Base-by-base conservation (phyloP, 2,113 vertebrate genomes). In the Isurus oxyrinchus region DNA sequence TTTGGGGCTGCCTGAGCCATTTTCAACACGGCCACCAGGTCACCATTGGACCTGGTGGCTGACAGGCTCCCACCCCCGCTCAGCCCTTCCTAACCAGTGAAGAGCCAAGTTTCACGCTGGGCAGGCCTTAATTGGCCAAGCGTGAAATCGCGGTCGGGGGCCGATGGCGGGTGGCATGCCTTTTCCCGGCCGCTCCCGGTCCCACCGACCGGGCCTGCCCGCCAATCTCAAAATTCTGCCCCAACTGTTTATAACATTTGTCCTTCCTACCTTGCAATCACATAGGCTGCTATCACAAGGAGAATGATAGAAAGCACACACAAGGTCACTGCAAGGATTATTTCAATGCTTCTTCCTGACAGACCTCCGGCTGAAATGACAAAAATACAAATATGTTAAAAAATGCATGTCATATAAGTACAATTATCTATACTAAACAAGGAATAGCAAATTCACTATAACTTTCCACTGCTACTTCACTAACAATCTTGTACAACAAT, bases 291-390 rank as follows among this genome's bases (percentile, higher is more conserved):
- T 96, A 98, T 97, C 97, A 99, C 98, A 96, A 99, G 97, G 96
- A 99, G 97, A 97, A 99, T 97, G 19, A 98, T 97, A 96, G 99
- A 98, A 96, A 99, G 98, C 97, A 99, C 98, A 76, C 99, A 99
- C 90, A 99, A 97, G 88, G 99, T 98, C 96, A 99, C 98, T 21
- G 99, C 98, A 93, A 99, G 98, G 94, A 99, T 99, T 97, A 99
- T 99, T 98, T 99, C 99, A 94, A 99, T 98, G 55, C 98, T 98
- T 97, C 98, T 98, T 97, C 98, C 98, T 97, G 99, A 97, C 66
- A 98, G 96, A 8, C 98, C 98, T 84, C 99, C 98, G 96, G 97
- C 99, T 99, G 97, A 95, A 97, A 97, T 16, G 96, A 67, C 97
- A 97, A 96, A 69, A 44, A 1, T 57, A 96, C 35, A 96, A 90